These are phyloP conservation scores for western clawed frog (Xenopus tropicalis) DNA, from an alignment of 2,113 vertebrate genomes.

Conservation along the genomic window DNA sequence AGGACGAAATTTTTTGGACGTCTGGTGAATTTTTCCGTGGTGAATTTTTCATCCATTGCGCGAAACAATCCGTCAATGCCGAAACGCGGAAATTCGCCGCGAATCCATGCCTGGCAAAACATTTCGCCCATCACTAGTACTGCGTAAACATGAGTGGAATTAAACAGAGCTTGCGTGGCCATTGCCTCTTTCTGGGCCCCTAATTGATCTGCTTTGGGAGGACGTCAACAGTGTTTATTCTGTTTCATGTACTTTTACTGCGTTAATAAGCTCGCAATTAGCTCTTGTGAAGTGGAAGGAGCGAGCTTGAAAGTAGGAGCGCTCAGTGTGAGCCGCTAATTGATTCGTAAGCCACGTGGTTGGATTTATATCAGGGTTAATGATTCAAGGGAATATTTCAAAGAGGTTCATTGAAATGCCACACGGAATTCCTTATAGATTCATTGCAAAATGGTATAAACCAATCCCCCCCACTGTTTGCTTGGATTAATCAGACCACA, in stretches of 20 bases:
- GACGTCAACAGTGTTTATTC: conserved; percentile 27
- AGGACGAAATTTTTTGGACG: too few species aligned
- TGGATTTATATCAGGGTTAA: conserved; percentile 19
- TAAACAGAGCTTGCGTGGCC: too few species aligned
- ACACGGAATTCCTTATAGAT: neutral
- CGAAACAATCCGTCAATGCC: too few species aligned
- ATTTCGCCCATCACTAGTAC: too few species aligned
- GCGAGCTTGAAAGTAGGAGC: conserved; percentile 5
- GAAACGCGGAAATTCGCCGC: too few species aligned
- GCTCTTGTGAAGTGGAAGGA: conserved; percentile 15
- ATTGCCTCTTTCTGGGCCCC: conserved; percentile 9
- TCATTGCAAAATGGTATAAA: neutral
- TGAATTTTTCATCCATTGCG: too few species aligned
- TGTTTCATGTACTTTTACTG: conserved; percentile 37
- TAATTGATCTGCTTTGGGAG: conserved; percentile 27
- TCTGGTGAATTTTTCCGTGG: too few species aligned
- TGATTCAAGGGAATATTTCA: conserved; percentile 8
- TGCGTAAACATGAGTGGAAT: too few species aligned
- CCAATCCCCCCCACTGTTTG: too few species aligned
- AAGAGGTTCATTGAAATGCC: conserved; percentile 17
- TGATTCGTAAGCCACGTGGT: conserved; percentile 24
- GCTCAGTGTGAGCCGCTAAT: conserved; percentile 9
- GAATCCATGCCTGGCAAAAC: too few species aligned
- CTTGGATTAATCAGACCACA: too few species aligned
- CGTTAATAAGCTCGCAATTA: conserved; percentile 40